A percentile compares a stretch with the other conserved stretches of the same genome.
Evolutionary conservation across 2,113 vertebrate species (phyloP).

Genomic region (Todiramphus saurophagus): DNA sequence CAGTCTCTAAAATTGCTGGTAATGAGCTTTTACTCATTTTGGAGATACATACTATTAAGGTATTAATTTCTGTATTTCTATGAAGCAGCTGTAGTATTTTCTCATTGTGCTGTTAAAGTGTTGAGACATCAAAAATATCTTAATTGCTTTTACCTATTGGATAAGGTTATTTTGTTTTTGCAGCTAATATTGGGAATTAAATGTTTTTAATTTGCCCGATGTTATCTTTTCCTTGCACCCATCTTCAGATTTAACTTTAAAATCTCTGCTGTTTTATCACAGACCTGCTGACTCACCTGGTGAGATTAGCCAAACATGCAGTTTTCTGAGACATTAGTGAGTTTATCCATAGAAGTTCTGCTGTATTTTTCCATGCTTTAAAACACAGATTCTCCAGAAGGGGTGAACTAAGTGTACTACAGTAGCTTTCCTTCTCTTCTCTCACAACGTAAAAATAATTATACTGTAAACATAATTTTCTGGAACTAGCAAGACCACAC

Average conservation of each 20-base stretch:
- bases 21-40: background rate
- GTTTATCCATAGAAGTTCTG: background rate
- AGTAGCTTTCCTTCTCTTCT: background rate
- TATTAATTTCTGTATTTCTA: background rate
- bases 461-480: background rate
- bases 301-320: background rate
- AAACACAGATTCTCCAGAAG: background rate
- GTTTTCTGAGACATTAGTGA: background rate
- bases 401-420: background rate
- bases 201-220: background rate
- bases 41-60: background rate
- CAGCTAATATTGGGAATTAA: background rate
- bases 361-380: background rate
- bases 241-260: background rate
- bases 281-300: background rate
- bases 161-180: background rate
- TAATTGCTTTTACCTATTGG: background rate
- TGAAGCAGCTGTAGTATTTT: background rate
- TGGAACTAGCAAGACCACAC: constrained; percentile 1
- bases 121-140: background rate
- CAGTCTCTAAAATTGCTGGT: background rate
- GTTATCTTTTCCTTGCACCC: background rate
- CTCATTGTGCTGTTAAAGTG: background rate
- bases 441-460: background rate
- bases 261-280: background rate